Evolutionary conservation across 1,140 invertebrate species (phyloP), one percentile per base, ranked within the genome.

Genomic region (Bactericera cockerelli): DNA sequence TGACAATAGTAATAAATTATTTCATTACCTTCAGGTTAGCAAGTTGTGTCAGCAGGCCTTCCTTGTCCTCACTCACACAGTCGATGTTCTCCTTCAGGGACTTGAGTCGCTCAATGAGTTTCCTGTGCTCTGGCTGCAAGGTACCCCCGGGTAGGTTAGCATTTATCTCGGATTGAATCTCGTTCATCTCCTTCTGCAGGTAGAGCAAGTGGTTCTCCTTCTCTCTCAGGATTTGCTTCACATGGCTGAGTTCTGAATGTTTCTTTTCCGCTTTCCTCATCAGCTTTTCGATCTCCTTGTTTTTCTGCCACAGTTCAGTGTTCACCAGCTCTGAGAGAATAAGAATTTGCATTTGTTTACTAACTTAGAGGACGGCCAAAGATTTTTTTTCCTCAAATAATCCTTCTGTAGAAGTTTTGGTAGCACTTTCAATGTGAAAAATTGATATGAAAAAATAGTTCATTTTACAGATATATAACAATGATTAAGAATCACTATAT

Each of bases 251-350:
- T 39, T 72, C 70, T 3, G 64, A 36, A 22, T 69, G 62, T 2
- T 71, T 67, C 55, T 69, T 68, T 59, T 70, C 66, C 60, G 60
- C 62, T 28, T 61, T n/a, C 60, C 63, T 65, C 54, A 66, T 66
- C 11, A 86, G 67, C 57, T 81, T 79, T 39, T 84, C 82, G 24
- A 84, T 82, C 64, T 84, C 79, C 25, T 77, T 76, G 64, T 83
- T 84, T 64, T 82, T 83, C 60, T 79, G 79, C 81, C 81, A 83
- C 3, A 84, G 67, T 64, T 84, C 82, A 16, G 77, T 80, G 64
- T 83, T 82, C 1, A 83, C 78, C 13, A 84, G 67, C 62, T 80
- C 73, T n/a, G n/a, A n/a, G n/a, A n/a, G n/a, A n/a, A n/a, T n/a
- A n/a, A n/a, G n/a, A n/a, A n/a, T n/a, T n/a, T n/a, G n/a, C n/a